Percentiles rank a stretch among this genome's conserved stretches.
These are phyloP conservation scores for Campylomormyrus numenius DNA, from an alignment of 2,113 vertebrate species.

Conservation along the genomic window DNA sequence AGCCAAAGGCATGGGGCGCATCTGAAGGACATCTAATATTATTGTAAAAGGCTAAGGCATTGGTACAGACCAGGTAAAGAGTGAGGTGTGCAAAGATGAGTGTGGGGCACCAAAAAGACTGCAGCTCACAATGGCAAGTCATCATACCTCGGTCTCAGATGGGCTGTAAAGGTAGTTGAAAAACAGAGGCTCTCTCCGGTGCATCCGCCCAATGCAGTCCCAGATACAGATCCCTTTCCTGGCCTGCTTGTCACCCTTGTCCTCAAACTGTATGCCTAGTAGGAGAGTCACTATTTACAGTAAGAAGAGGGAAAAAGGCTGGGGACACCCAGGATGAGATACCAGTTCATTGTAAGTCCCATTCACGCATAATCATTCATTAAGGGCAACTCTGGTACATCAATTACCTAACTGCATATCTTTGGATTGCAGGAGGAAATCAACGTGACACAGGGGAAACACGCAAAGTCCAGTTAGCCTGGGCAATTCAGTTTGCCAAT, in stretches of 20 bases:
- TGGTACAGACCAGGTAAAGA: neutral
- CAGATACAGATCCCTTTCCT: slow-evolving; percentile 91
- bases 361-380: neutral
- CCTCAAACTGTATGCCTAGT: slow-evolving; percentile 87
- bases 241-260: slow-evolving; percentile 89
- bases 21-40: neutral
- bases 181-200: slow-evolving; percentile 84
- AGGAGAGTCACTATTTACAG: slow-evolving; percentile 16
- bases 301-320: slow-evolving; percentile 34
- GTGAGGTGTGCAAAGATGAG: neutral
- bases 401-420: neutral
- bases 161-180: slow-evolving; percentile 92
- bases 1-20: neutral
- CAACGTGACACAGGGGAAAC: neutral
- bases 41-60: neutral
- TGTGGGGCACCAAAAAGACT: neutral
- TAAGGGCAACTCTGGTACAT: neutral
- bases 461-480: neutral
- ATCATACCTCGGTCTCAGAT: slow-evolving; percentile 64
- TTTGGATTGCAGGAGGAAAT: neutral
- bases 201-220: slow-evolving; percentile 89
- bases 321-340: neutral
- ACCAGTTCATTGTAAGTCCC: neutral
- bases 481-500: neutral
- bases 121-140: neutral